Base-by-base conservation (phyloP, 2,113 vertebrate genomes). In the Ceratotherium simum region DNA sequence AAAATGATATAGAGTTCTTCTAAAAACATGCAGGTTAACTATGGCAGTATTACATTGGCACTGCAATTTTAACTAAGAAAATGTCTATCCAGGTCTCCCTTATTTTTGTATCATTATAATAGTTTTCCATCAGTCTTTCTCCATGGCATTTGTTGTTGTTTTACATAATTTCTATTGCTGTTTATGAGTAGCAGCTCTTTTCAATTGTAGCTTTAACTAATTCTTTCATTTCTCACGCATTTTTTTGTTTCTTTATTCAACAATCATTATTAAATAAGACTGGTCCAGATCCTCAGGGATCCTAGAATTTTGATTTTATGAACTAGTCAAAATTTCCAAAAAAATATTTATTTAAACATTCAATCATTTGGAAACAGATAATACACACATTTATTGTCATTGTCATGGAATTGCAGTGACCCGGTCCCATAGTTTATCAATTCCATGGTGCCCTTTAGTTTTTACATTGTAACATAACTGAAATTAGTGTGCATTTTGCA, bases 31-130 rank as follows among this genome's bases (percentile, higher is more conserved):
- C 36, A 39, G 27, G 58, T n/a, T 58, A 58, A 67, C 29, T 29
- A 8, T 0, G 21, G 33, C 7, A 2, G 4, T 51, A 72, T 33
- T 62, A 8, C 29, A 18, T 12, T 14, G 0, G 17, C 12, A 25
- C 5, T 5, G 29, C 58, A 51, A 23, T 60, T 90, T 82, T 69
- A 46, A 64, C 25, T 33, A 62, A 67, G 54, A 86, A 92, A 92
- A 39, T 23, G 17, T 39, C 60, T 29, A 9, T 36, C 36, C 84
- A 64, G 60, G 56, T 33, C 27, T 58, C 33, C 8, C 29, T 69
- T 39, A 39, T 64, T 76, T 90, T 46, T 62, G 31, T 11, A 7
- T 72, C 42, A 17, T 51, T 9, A 9, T 29, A 76, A 7, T 29
- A 76, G 18, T n/a, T 84, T 80, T 72, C 75, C 42, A 27, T 11